These are phyloP conservation scores for Oncorhynchus clarkii DNA, from an alignment of 2,113 vertebrate species.

Conservation along the genomic window DNA sequence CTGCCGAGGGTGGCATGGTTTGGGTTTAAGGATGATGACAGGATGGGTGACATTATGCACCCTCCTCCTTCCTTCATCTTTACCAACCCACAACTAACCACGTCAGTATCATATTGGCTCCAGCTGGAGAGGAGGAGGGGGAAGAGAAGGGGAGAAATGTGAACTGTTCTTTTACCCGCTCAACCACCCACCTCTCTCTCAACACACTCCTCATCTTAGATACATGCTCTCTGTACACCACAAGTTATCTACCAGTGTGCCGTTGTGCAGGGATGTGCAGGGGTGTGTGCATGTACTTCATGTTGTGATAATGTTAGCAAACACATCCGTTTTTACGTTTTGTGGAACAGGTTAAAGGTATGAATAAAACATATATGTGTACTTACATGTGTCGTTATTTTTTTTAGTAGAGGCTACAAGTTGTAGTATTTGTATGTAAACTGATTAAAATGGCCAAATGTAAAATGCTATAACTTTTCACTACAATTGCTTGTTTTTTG, in stretches of 20 bases:
- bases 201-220: background rate
- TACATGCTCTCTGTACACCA: background rate
- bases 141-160: background rate
- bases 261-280: background rate
- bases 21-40: constrained; percentile 49
- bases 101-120: background rate
- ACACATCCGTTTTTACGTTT: background rate
- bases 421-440: background rate
- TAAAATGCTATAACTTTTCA: background rate
- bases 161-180: background rate
- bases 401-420: background rate
- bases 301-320: background rate
- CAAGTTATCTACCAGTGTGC: background rate
- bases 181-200: background rate
- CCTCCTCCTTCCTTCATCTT: constrained; percentile 9
- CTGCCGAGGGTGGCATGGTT: constrained; percentile 32
- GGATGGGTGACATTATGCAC: constrained; percentile 41
- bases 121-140: background rate
- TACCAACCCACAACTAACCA: constrained; percentile 7
- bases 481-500: constrained; percentile 4
- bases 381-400: background rate
- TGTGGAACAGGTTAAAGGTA: background rate
- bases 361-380: background rate
- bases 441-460: background rate
- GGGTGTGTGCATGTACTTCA: background rate